phyloP scores from a whole-genome alignment of 1,140 invertebrate genomes.

The Berghia stephanieae region DNA sequence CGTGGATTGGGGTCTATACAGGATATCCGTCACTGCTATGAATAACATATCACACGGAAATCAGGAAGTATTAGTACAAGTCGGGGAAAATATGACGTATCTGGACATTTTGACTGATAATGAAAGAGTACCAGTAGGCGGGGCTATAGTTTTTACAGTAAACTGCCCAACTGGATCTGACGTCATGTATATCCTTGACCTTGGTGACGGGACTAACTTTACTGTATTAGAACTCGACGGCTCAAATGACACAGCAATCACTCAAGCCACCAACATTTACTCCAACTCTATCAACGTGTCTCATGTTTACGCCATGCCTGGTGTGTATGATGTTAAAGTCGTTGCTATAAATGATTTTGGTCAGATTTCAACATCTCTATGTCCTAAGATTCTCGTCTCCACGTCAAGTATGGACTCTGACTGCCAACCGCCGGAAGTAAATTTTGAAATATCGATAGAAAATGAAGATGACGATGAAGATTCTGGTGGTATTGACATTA shows the following conservation, averaged over 20 bases:
- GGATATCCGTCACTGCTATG: conserved; percentile 45
- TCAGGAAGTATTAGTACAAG: conserved; percentile 45
- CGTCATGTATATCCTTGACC: conserved; percentile 50
- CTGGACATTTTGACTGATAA: conserved; percentile 52
- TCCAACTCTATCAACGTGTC: conserved; percentile 40
- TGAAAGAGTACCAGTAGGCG: conserved; percentile 39
- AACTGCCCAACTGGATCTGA: conserved; percentile 55
- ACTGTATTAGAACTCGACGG: conserved; percentile 20
- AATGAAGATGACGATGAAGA: background rate
- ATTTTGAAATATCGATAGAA: too few relatives aligned
- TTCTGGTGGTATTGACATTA: background rate
- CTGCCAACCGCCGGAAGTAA: too few relatives aligned
- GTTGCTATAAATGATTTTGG: conserved; percentile 53
- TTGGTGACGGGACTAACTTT: conserved; percentile 54
- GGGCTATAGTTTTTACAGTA: conserved; percentile 41
- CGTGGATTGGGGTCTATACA: conserved; percentile 59
- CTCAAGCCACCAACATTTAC: conserved; percentile 10
- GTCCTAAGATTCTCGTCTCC: conserved; percentile 54
- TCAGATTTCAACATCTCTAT: conserved; percentile 42
- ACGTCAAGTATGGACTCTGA: too few relatives aligned
- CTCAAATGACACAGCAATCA: background rate
- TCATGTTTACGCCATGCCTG: conserved; percentile 46
- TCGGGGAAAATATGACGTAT: conserved; percentile 60
- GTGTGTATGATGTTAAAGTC: conserved; percentile 46
- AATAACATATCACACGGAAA: conserved; percentile 50